phyloP scores from a whole-genome alignment of 2,113 vertebrate species.

The Callipepla squamata region DNA sequence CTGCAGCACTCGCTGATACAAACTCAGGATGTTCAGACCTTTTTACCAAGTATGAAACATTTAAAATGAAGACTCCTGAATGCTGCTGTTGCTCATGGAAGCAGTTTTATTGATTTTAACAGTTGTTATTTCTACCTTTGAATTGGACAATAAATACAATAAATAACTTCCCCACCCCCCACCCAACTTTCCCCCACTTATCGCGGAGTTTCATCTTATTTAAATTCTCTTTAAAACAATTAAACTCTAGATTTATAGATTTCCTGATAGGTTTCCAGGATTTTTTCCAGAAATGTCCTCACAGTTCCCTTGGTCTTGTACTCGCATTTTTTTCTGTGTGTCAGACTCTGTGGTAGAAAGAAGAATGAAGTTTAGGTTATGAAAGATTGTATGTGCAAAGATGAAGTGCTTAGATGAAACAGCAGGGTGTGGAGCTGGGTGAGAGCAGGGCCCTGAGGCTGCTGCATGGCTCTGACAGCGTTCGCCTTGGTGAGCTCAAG shows the following conservation, averaged over 20 bases:
- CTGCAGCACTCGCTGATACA: neutral
- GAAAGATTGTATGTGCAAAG: neutral
- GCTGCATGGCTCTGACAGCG: neutral
- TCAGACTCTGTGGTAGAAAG: neutral
- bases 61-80: neutral
- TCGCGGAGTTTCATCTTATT: neutral
- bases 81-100: neutral
- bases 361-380: neutral
- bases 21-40: neutral
- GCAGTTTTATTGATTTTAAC: conserved; percentile 34
- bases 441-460: rapidly evolving
- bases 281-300: conserved; percentile 23
- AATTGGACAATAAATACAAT: conserved; percentile 63
- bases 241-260: neutral
- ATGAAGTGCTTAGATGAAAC: neutral
- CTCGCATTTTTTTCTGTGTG: neutral
- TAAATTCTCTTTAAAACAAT: neutral
- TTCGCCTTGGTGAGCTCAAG: neutral
- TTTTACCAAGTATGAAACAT: neutral
- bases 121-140: neutral
- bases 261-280: conserved; percentile 29
- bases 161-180: conserved; percentile 26
- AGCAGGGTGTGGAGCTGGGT: neutral
- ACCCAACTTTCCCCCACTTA: neutral
- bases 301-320: conserved; percentile 13